Percentiles rank a stretch among this genome's conserved stretches.
These are phyloP conservation scores for Stenurella melanura DNA, from an alignment of 2,888 invertebrate genomes.

Conservation along the genomic window DNA sequence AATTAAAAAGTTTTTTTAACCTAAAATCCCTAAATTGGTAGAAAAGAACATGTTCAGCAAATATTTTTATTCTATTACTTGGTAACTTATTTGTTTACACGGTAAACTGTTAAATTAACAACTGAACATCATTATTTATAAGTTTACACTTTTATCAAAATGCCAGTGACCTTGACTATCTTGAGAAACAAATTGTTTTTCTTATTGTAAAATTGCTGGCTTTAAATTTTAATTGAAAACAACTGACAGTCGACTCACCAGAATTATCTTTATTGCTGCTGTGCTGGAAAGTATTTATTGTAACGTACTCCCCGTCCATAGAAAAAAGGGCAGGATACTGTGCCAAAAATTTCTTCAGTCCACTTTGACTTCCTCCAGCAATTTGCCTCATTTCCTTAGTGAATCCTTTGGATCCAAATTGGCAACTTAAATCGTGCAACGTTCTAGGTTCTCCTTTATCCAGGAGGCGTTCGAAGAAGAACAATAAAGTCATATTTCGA, in stretches of 20 bases:
- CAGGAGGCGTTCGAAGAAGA: conserved; percentile 98
- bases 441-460: conserved; percentile 97
- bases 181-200: not conserved
- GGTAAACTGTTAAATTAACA: not conserved
- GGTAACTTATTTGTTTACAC: too few species aligned
- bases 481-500: conserved; percentile 95
- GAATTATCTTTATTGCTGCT: conserved; percentile 77
- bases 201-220: not conserved
- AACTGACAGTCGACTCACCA: conserved; percentile 64
- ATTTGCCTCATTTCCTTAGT: conserved; percentile 99
- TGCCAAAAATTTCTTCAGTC: conserved; percentile 95
- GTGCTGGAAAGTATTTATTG: conserved; percentile 86
- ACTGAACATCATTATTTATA: not conserved
- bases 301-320: conserved; percentile 94
- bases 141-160: not conserved
- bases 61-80: too few species aligned
- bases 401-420: conserved; percentile 99
- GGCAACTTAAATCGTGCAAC: conserved; percentile 97
- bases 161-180: conserved; percentile 16
- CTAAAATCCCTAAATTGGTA: too few species aligned
- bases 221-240: conserved; percentile 2
- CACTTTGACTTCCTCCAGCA: conserved; percentile 95
- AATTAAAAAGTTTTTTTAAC: too few species aligned
- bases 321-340: conserved; percentile 98
- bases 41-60: too few species aligned